Conservation (phyloP, 2,113 vertebrate genomes). For the Sander lucioperca region DNA sequence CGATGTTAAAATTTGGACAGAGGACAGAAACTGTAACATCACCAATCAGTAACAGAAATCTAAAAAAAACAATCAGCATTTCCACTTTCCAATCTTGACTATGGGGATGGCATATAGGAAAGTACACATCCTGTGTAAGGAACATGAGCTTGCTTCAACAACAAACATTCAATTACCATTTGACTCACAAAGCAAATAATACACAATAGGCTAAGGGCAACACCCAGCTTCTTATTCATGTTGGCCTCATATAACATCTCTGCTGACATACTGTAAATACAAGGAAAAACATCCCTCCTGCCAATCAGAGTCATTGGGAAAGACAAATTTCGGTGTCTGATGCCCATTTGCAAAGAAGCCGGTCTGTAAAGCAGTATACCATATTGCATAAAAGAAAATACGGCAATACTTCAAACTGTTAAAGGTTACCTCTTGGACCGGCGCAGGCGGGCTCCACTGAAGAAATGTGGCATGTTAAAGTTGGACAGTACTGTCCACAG, state of each 20-base stretch:
- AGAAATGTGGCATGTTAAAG: slow-evolving; percentile 92
- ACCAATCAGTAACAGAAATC: background rate
- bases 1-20: background rate
- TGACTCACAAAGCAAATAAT: slow-evolving; percentile 49
- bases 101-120: slow-evolving; percentile 1
- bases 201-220: slow-evolving; percentile 55
- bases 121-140: slow-evolving; percentile 50
- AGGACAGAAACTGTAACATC: background rate
- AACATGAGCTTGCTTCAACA: slow-evolving; percentile 52
- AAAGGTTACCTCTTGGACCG: slow-evolving; percentile 93
- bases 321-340: background rate
- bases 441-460: slow-evolving; percentile 89
- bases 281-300: slow-evolving; percentile 2
- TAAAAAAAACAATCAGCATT: background rate
- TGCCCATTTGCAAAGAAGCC: background rate
- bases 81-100: slow-evolving; percentile 15
- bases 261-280: slow-evolving; percentile 24
- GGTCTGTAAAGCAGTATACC: background rate
- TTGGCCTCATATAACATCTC: slow-evolving; percentile 27
- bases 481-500: slow-evolving; percentile 92
- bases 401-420: background rate
- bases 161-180: slow-evolving; percentile 47
- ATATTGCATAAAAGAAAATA: background rate
- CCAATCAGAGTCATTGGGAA: background rate
- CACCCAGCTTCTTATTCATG: slow-evolving; percentile 57